Evolutionary conservation across 2,888 invertebrate genomes (phyloP).

Genomic region (Balanococcus diminutus): DNA sequence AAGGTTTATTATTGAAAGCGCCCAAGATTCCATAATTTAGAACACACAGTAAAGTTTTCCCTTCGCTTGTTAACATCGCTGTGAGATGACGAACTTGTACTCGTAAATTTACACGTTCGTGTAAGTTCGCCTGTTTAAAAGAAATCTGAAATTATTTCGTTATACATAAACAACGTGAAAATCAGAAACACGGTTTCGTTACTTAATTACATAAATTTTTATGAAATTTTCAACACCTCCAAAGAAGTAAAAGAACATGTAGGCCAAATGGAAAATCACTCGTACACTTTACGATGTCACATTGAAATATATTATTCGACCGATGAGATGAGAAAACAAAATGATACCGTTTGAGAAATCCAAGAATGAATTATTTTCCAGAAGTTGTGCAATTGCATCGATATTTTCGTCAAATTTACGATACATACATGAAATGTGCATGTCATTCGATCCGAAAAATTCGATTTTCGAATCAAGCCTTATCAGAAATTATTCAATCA

Average conservation of each 20-base stretch:
- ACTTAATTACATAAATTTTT: not conserved
- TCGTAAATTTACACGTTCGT: not conserved
- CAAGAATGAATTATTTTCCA: not conserved
- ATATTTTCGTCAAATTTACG: not conserved
- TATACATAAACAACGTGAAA: not conserved
- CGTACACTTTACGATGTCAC: not conserved
- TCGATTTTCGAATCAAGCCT: too few species aligned
- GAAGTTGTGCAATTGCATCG: not conserved
- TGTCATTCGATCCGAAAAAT: too few species aligned
- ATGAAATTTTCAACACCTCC: not conserved
- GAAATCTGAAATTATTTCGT: not conserved
- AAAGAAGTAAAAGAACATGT: not conserved
- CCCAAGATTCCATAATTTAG: not conserved
- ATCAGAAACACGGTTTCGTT: not conserved
- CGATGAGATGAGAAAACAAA: not conserved
- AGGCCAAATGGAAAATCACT: not conserved
- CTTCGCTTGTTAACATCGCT: not conserved
- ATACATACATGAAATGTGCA: too few species aligned
- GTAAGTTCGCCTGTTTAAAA: not conserved
- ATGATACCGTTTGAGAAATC: not conserved
- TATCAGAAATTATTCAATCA: too few species aligned
- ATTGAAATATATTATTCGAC: not conserved
- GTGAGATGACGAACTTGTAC: not conserved
- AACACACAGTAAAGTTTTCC: not conserved
- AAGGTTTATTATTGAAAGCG: not conserved